Evolutionary conservation across 2,888 invertebrate genomes (phyloP).

Genomic region (Erynnis tages): DNA sequence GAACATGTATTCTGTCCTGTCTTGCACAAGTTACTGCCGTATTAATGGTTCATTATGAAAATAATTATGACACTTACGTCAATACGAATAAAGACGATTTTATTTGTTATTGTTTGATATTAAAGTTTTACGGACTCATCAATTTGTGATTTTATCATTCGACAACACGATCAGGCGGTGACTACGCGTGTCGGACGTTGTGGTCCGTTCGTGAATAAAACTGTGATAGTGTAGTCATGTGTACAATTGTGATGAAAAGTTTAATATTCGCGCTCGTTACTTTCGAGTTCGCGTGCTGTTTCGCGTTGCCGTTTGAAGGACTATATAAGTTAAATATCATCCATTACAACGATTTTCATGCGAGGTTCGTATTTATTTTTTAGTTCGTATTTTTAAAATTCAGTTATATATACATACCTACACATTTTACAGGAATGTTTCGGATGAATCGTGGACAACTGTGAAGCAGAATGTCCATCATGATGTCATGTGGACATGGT

Average conservation of each 20-base stretch:
- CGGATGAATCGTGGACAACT: too few species aligned
- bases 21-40: too few species aligned
- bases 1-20: too few species aligned
- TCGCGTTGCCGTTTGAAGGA: slow-evolving; percentile 61
- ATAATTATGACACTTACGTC: too few species aligned
- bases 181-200: slow-evolving; percentile 24
- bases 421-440: too few species aligned
- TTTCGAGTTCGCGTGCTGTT: slow-evolving; percentile 40
- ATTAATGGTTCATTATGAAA: too few species aligned
- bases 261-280: slow-evolving; percentile 30
- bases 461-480: too few species aligned
- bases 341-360: slow-evolving; percentile 82
- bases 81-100: too few species aligned
- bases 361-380: slow-evolving; percentile 61
- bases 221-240: slow-evolving; percentile 17
- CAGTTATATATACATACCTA: too few species aligned
- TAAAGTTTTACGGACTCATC: neutral
- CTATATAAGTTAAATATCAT: slow-evolving; percentile 79
- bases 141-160: slow-evolving; percentile 8
- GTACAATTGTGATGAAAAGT: slow-evolving; percentile 29
- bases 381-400: too few species aligned
- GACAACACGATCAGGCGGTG: slow-evolving; percentile 20
- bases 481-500: too few species aligned
- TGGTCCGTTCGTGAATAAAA: slow-evolving; percentile 8
- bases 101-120: too few species aligned